Conservation (phyloP, 2,888 invertebrate genomes). For the Omphaloscelis lunosa region DNA sequence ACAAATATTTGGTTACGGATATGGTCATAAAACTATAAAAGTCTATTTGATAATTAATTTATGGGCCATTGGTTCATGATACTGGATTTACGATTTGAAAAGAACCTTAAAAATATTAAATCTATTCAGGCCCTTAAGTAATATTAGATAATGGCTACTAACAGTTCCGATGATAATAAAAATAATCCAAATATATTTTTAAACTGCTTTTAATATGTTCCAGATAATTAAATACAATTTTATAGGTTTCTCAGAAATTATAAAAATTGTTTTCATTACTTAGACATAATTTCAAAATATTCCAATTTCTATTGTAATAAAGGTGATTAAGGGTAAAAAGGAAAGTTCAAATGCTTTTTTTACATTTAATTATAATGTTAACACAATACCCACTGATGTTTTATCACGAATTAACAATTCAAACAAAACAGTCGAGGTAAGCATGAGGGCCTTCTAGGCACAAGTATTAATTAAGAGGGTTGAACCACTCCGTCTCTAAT, state of each 20-base stretch:
- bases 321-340: conserved; percentile 57
- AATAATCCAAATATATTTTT: not conserved
- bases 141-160: not conserved
- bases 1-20: conserved; percentile 47
- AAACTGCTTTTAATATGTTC: not conserved
- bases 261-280: conserved; percentile 3
- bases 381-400: conserved; percentile 83
- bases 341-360: conserved; percentile 70
- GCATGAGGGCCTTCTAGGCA: conserved; percentile 85
- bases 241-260: not conserved
- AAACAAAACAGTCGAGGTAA: conserved; percentile 87
- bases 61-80: conserved; percentile 14
- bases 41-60: conserved; percentile 38
- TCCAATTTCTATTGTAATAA: conserved; percentile 49
- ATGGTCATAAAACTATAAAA: conserved; percentile 50
- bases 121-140: not conserved
- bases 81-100: conserved; percentile 8
- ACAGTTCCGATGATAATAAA: not conserved
- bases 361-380: conserved; percentile 79
- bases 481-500: conserved; percentile 89
- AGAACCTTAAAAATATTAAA: not conserved
- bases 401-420: conserved; percentile 87
- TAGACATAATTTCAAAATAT: conserved; percentile 21
- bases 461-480: conserved; percentile 90
- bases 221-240: conserved; percentile 3